Base-by-base conservation (phyloP, 1,140 invertebrate species). In the Hylaeus volcanicus region DNA sequence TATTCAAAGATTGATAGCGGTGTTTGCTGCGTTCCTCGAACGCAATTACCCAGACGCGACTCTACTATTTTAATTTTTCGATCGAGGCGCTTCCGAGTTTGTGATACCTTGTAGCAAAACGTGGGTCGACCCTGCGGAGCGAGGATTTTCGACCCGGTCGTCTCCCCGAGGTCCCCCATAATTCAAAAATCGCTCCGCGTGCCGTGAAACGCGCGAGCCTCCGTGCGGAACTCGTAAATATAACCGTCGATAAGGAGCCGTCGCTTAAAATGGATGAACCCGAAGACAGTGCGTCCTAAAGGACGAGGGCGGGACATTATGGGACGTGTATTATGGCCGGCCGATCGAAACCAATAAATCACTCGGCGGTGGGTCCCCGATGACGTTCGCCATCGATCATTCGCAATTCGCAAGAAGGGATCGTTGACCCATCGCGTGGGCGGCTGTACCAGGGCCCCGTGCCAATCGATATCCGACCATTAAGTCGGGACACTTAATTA, bases 311-410 rank as follows among this genome's bases (percentile, higher is more conserved):
- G 53, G 51, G 79, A 85, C 61, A 66, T 9, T 51, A 51, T 51
- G 51, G 51, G 51, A 11, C 51, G 51, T 45, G 56, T 73, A 68
- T 45, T 69, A 73, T 61, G 60, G 43, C 26, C 26, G 60, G 55
- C 37, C 69, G 65, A 64, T 86, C 83, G 76, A 58, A 82, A 75
- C 71, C 84, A 55, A 86, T 86, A 86, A 86, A 86, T 86, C 85
- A 86, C 69, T 79, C 51, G 75, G 56, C 41, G 73, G 55, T 79
- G 63, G 58, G 45, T 73, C 72, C 69, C 75, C 66, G 75, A 79
- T 83, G 85, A 86, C 80, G 66, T 83, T 66, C 75, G 53, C 85
- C 80, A 86, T 86, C 84, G 85, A 86, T 86, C 84, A 86, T 75
- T 76, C 53, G 58, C 63, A 79, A 83, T 83, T 82, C 66, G 74